Conservation (phyloP, 1,140 invertebrate genomes). For the Hypsibius dujardini region DNA sequence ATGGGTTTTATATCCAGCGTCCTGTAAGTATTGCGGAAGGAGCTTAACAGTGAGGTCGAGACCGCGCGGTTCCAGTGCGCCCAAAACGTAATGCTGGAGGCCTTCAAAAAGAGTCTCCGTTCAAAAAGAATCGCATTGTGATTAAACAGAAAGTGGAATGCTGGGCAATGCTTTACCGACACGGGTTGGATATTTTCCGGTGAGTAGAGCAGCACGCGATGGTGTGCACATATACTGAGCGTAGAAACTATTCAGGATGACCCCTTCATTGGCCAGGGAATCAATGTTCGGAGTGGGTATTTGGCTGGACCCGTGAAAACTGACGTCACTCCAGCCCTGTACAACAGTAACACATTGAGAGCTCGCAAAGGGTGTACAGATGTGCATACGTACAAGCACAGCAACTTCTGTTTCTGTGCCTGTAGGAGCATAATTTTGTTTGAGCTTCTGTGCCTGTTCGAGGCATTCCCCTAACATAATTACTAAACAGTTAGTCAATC, state of each 20-base stretch:
- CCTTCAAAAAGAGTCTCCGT: conserved; percentile 34
- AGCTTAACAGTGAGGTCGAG: conserved; percentile 50
- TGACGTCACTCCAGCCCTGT: conserved; percentile 72
- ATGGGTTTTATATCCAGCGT: conserved; percentile 57
- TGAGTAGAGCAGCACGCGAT: conserved; percentile 58
- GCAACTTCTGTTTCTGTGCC: too few species aligned
- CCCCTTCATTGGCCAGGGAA: conserved; percentile 53
- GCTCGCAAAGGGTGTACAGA: too few species aligned
- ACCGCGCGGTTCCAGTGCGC: conserved; percentile 50
- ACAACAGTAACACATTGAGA: neutral
- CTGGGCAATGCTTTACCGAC: conserved; percentile 37
- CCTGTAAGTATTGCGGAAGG: conserved; percentile 53
- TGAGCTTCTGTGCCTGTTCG: too few species aligned
- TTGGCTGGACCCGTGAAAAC: conserved; percentile 66
- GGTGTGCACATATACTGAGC: conserved; percentile 55
- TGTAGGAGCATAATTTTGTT: too few species aligned
- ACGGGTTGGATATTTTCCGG: conserved; percentile 65
- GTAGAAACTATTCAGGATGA: conserved; percentile 61
- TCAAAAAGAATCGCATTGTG: too few species aligned
- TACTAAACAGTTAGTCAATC: too few species aligned
- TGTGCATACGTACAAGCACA: neutral
- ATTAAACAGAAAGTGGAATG: too few species aligned
- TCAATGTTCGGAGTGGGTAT: conserved; percentile 69
- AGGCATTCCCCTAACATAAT: too few species aligned
- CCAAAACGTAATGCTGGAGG: conserved; percentile 57